Evolutionary conservation across 2,888 invertebrate genomes (phyloP), one percentile per base, ranked within the genome.

Genomic region (Campaea margaritaria): DNA sequence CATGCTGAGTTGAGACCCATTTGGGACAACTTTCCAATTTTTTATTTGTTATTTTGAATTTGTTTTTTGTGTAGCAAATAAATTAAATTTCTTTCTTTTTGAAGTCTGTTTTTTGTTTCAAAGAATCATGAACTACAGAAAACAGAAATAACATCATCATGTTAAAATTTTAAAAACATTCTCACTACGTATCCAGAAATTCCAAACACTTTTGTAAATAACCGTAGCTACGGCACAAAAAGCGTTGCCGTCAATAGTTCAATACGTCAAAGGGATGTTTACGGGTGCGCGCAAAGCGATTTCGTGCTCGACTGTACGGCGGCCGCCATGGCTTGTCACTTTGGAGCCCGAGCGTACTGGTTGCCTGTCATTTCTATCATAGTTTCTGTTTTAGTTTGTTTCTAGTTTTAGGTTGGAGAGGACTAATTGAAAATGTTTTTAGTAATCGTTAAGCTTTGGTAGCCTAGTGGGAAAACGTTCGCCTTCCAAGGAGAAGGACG

Each of bases 211-310:
- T 61, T 49, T 39, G 31, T 57, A 68, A 60, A 59, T 64, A 53
- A 45, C 38, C 41, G 52, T 58, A n/a, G n/a, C n/a, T n/a, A 56
- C 64, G 10, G 41, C 46, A 38, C 60, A 51, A 53, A 65, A 68
- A 64, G 61, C 45, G 38, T 62, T n/a, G n/a, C n/a, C 64, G 59
- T 58, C 68, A 64, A 64, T 65, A 64, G 59, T 52, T 58, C 67
- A 62, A 69, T 68, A 64, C 58, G 71, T 69, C 68, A 71, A 71
- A 68, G 57, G 67, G 61, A 48, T 67, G 62, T 67, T 66, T 64
- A 67, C 68, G 54, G 57, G 44, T 44, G 60, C 52, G 34, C 28
- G 47, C 68, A 61, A 65, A 69, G 54, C 67, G 67, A 65, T 70
- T 68, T 68, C 46, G 62, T 59, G 59, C 65, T 52, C 50, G 60